Evolutionary conservation across 2,888 invertebrate genomes (phyloP).

Genomic region (Bellardia bayeri): DNA sequence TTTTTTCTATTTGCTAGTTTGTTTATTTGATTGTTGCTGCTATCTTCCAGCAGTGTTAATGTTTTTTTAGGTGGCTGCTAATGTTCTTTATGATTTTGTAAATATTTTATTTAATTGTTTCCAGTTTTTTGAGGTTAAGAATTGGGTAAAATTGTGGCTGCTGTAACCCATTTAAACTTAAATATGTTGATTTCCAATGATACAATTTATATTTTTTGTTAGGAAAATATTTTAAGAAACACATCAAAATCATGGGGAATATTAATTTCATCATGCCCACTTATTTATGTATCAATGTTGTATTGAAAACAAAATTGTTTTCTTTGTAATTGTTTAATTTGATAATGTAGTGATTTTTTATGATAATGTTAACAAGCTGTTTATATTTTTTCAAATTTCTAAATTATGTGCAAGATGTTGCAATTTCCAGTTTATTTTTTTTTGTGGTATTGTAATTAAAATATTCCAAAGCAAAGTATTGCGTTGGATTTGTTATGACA

Average conservation of each 20-base stretch:
- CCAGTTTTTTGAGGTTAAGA: conserved; percentile 5
- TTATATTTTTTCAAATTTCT: conserved; percentile 11
- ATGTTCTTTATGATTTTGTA: conserved; percentile 56
- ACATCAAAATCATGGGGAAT: conserved; percentile 21
- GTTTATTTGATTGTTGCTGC: not conserved
- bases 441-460: conserved; percentile 18
- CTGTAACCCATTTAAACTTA: conserved; percentile 31
- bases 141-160: conserved; percentile 15
- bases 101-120: conserved; percentile 33
- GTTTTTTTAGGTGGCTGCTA: conserved; percentile 11
- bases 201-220: conserved; percentile 9
- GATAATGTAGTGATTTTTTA: conserved; percentile 56
- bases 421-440: conserved; percentile 38
- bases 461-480: not conserved
- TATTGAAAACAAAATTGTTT: conserved; percentile 1
- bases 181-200: conserved; percentile 50
- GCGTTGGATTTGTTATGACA: not conserved
- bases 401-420: conserved; percentile 44
- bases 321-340: conserved; percentile 35
- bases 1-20: conserved; percentile 12
- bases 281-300: not conserved
- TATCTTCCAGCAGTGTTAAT: conserved; percentile 16
- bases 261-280: conserved; percentile 52
- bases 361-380: conserved; percentile 45
- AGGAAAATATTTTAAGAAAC: conserved; percentile 13